A percentile compares a stretch with the other conserved stretches of the same genome.
phyloP scores from a whole-genome alignment of 2,113 vertebrate genomes.

The Silurus glanis region DNA sequence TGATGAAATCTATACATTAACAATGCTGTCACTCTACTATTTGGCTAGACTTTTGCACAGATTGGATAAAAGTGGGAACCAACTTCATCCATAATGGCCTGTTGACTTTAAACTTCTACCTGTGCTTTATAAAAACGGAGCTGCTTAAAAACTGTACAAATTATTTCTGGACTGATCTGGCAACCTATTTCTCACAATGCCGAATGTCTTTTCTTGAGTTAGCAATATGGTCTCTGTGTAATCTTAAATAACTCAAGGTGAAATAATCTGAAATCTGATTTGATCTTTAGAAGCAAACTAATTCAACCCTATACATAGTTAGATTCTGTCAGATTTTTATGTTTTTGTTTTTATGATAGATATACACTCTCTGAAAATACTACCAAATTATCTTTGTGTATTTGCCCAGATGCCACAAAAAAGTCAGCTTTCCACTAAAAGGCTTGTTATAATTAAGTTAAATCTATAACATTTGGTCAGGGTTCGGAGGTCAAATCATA shows the following conservation, averaged over 20 bases:
- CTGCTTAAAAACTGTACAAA: constrained; percentile 28
- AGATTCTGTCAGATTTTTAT: no score
- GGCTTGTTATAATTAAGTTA: not conserved
- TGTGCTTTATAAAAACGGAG: constrained; percentile 31
- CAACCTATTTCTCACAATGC: not conserved
- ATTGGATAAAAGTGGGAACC: constrained; percentile 3
- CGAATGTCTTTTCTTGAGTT: not conserved
- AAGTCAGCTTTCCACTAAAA: not conserved
- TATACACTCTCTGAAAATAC: not conserved
- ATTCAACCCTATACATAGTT: constrained; percentile 50
- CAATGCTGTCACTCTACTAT: not conserved
- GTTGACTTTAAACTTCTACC: constrained; percentile 42
- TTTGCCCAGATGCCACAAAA: not conserved
- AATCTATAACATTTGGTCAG: not conserved
- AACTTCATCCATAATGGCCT: constrained; percentile 19
- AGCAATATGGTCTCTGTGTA: not conserved
- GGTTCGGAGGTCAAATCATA: constrained; percentile 11
- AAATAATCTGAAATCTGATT: constrained; percentile 35
- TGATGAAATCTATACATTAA: constrained; percentile 2
- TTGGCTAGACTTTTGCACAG: not conserved
- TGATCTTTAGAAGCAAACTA: constrained; percentile 37
- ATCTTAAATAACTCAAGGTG: constrained; percentile 28
- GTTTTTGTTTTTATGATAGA: not conserved
- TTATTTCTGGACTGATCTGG: constrained; percentile 19
- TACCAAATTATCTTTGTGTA: not conserved